These are phyloP conservation scores for Rutpela maculata DNA, from an alignment of 2,888 invertebrate species.

Conservation along the genomic window DNA sequence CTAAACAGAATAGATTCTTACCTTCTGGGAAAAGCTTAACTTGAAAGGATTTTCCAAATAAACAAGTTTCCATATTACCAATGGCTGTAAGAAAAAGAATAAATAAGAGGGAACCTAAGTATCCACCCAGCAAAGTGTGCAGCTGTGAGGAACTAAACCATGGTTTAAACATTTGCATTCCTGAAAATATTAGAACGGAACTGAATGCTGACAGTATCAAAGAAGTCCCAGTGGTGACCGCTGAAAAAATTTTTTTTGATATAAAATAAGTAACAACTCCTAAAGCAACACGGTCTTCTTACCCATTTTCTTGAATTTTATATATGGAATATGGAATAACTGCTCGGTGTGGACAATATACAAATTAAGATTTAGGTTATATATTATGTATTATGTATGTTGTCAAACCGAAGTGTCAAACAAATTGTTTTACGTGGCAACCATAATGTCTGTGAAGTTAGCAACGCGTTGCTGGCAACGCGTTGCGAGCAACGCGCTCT, in stretches of 20 bases:
- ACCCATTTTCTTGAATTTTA: constrained; percentile 41
- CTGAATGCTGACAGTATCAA: constrained; percentile 87
- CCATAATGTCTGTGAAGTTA: too few relatives aligned
- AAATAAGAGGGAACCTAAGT: constrained; percentile 90
- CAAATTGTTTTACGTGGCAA: constrained; percentile 13
- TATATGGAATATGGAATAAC: constrained; percentile 1
- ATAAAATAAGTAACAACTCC: background rate
- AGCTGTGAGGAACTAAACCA: constrained; percentile 87
- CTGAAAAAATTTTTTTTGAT: constrained; percentile 73
- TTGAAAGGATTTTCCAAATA: constrained; percentile 93
- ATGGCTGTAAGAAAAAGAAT: constrained; percentile 90
- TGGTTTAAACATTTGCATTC: constrained; percentile 93
- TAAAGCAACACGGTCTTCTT: constrained; percentile 21
- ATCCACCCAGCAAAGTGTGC: constrained; percentile 92
- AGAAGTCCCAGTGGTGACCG: constrained; percentile 84
- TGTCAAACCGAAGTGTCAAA: too few relatives aligned
- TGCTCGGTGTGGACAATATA: background rate
- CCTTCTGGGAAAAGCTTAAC: constrained; percentile 89
- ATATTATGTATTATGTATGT: too few relatives aligned
- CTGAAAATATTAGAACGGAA: constrained; percentile 89
- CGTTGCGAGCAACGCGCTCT: too few relatives aligned
- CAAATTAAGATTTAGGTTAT: constrained; percentile 17
- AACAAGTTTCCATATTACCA: constrained; percentile 89
- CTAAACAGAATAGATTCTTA: constrained; percentile 52
- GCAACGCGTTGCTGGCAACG: too few relatives aligned